phyloP scores from a whole-genome alignment of 2,797 vertebrate species.

The Hydrocynus forskahlii region DNA sequence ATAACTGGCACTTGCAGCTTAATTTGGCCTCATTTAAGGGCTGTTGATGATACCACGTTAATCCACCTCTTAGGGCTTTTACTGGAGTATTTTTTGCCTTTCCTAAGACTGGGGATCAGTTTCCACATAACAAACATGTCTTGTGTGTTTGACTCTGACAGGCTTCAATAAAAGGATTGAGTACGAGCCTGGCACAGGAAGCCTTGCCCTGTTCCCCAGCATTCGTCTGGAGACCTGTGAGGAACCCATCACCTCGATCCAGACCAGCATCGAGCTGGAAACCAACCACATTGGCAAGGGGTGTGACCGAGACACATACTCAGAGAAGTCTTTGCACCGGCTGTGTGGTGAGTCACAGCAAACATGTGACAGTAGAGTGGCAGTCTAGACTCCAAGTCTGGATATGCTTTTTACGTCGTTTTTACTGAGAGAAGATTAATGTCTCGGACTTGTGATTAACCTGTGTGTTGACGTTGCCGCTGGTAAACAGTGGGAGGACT shows the following conservation, averaged over 20 bases:
- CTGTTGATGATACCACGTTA: neutral
- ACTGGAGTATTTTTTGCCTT: neutral
- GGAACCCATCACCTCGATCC: conserved; percentile 88
- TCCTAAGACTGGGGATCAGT: neutral
- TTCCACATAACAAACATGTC: neutral
- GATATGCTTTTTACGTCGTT: neutral
- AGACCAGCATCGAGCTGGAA: conserved; percentile 88
- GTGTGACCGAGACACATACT: conserved; percentile 96
- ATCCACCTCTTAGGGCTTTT: neutral
- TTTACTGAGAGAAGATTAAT: neutral
- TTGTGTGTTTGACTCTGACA: conserved; percentile 61
- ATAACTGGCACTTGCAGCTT: neutral
- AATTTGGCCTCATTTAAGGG: too few relatives aligned
- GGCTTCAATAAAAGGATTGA: conserved; percentile 95
- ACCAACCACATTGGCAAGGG: conserved; percentile 97
- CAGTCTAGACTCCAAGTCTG: neutral
- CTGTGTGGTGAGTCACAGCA: conserved; percentile 85
- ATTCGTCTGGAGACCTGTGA: conserved; percentile 94
- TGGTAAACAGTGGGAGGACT: neutral
- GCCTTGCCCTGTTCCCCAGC: conserved; percentile 89
- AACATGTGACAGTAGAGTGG: neutral
- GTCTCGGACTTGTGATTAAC: neutral
- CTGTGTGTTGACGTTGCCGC: conserved; percentile 4
- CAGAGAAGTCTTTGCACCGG: conserved; percentile 94
- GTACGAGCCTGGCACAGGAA: conserved; percentile 94